Conservation (phyloP, 2,113 vertebrate species). For the Epinephelus moara region DNA sequence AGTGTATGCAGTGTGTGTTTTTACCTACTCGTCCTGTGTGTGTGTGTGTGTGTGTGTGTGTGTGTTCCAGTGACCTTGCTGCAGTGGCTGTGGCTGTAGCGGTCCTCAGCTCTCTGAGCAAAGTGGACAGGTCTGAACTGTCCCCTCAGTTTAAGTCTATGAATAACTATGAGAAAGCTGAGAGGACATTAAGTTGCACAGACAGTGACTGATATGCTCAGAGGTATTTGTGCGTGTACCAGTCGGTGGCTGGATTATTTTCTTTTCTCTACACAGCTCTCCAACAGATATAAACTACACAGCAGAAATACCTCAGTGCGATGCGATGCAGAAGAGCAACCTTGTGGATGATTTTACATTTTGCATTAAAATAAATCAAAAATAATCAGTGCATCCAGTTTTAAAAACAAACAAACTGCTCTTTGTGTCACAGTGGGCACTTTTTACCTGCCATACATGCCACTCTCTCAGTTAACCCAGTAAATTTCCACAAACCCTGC, state of each 20-base stretch:
- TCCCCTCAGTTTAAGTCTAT: constrained; percentile 25
- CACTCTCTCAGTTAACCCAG: too few relatives aligned
- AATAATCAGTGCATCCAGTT: background rate
- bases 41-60: background rate
- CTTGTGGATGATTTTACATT: background rate
- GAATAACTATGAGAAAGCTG: constrained; percentile 15
- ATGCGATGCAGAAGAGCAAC: background rate
- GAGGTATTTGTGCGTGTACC: background rate
- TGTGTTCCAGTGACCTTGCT: constrained; percentile 34
- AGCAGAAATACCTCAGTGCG: background rate
- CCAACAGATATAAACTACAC: too few relatives aligned
- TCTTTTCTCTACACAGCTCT: too few relatives aligned
- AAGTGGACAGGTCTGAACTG: background rate
- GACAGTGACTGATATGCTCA: constrained; percentile 21
- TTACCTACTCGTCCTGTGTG: background rate
- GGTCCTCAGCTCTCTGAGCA: constrained; percentile 14
- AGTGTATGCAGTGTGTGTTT: background rate
- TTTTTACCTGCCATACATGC: too few relatives aligned
- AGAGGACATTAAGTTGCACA: background rate
- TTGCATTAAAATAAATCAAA: background rate
- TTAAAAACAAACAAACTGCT: too few relatives aligned
- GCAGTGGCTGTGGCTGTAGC: constrained; percentile 18
- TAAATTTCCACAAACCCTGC: too few relatives aligned
- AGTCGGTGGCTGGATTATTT: too few relatives aligned
- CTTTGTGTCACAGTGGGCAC: too few relatives aligned